A percentile compares a stretch with the other conserved stretches of the same genome.
Evolutionary conservation across 2,113 vertebrate genomes (phyloP).

Genomic region (Struthidea cinerea): DNA sequence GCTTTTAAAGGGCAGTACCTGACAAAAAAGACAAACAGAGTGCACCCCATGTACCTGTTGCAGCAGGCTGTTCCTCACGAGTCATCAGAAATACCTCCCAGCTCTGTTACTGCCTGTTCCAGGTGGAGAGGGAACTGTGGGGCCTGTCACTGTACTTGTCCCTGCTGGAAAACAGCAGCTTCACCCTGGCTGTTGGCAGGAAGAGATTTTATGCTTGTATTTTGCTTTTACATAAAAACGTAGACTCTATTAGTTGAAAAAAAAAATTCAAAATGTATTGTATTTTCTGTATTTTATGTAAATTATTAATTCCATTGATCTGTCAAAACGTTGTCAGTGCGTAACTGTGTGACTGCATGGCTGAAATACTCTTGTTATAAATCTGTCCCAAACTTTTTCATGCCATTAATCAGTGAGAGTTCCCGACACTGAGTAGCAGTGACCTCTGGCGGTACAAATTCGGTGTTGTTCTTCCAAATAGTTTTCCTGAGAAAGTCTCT

Average conservation of each 20-base stretch:
- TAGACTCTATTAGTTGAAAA: neutral
- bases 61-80: neutral
- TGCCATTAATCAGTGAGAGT: neutral
- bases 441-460: conserved; percentile 51
- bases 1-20: neutral
- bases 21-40: neutral
- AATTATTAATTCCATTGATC: neutral
- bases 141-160: neutral
- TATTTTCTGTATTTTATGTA: neutral
- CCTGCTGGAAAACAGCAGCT: neutral
- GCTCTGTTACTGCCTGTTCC: neutral
- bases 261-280: neutral
- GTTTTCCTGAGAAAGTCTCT: neutral
- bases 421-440: neutral
- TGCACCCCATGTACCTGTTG: neutral
- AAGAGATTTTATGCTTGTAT: neutral
- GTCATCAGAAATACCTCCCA: neutral
- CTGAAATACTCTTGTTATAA: neutral
- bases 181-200: neutral
- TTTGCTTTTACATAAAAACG: neutral
- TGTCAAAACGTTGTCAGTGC: neutral
- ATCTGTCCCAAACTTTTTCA: neutral
- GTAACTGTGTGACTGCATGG: neutral
- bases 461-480: neutral
- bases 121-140: neutral